Evolutionary conservation across 2,113 vertebrate genomes (phyloP).

Genomic region (Tauraco erythrolophus): DNA sequence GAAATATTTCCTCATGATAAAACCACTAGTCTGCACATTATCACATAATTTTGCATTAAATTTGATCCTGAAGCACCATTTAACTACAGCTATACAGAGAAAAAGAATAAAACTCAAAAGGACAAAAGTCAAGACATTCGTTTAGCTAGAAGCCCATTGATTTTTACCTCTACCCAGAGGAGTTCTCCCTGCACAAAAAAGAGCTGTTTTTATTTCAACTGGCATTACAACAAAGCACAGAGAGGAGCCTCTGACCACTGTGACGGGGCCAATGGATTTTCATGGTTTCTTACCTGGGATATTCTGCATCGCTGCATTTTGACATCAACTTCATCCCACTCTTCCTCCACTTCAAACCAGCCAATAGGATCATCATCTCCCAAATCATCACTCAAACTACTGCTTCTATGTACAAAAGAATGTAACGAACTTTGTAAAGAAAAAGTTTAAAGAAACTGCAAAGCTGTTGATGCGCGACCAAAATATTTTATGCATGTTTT

Average conservation of each 20-base stretch:
- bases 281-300: constrained; percentile 82
- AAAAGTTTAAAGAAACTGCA: background rate
- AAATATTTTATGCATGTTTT: background rate
- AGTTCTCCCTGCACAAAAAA: background rate
- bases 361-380: constrained; percentile 91
- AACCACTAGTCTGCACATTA: background rate
- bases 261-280: background rate
- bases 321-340: constrained; percentile 95
- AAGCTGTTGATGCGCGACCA: background rate
- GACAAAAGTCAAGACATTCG: background rate
- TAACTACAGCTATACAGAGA: background rate
- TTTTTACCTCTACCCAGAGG: background rate
- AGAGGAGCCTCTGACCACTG: background rate
- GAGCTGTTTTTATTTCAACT: background rate
- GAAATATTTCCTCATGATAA: background rate
- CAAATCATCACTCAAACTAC: constrained; percentile 56
- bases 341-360: constrained; percentile 97
- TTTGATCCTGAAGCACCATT: background rate
- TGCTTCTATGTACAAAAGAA: constrained; percentile 53
- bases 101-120: background rate
- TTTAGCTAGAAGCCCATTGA: background rate
- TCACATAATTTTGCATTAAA: background rate
- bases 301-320: constrained; percentile 90
- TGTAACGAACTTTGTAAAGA: background rate
- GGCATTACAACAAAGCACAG: background rate